Evolutionary conservation across 2,888 invertebrate species (phyloP), one percentile per base, ranked within the genome.

Genomic region (Thera britannica): DNA sequence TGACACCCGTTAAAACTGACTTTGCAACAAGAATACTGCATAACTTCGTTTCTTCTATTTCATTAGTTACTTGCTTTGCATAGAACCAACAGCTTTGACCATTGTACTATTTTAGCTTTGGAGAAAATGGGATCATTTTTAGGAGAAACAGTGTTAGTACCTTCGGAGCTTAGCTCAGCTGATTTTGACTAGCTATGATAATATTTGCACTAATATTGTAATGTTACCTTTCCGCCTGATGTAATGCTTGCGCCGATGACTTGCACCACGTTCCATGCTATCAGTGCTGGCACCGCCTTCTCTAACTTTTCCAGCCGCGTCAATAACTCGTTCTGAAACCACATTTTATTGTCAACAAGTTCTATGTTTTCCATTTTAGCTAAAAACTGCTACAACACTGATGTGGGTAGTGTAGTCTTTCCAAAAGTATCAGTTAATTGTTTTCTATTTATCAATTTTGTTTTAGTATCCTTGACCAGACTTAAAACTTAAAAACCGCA

Each of bases 231-330:
- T 66, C 83, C 84, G 49, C 80, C 82, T 4, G 73, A 72, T 6
- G 87, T 78, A 61, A 92, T 73, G 0, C 80, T 75, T 0, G 79
- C 86, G 2, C 91, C 90, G 2, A 93, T 69, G 2, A 86, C 90
- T 75, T 90, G 87, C 77, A 94, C 90, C 36, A 95, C 91, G 74
- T 95, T 95, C 94, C 95, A 96, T 36, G 95, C 92, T 77, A 96
- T 93, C 63, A 96, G 85, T 0, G 95, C 95, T 0, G 96, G 96
- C 72, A 96, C 94, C 6, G 95, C 95, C 72, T 92, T 94, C 81
- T 96, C 95, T 65, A 96, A 85, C 75, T 95, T 90, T 63, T 94
- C 90, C 61, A 96, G 78, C 68, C 95, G 93, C 58, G 92, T 89
- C 62, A 90, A 84, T 58, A 96, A 82, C 75, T 95, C 95, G 67